Evolutionary conservation across 2,888 invertebrate genomes (phyloP), one percentile per base, ranked within the genome.

Genomic region (Cotesia congregata): DNA sequence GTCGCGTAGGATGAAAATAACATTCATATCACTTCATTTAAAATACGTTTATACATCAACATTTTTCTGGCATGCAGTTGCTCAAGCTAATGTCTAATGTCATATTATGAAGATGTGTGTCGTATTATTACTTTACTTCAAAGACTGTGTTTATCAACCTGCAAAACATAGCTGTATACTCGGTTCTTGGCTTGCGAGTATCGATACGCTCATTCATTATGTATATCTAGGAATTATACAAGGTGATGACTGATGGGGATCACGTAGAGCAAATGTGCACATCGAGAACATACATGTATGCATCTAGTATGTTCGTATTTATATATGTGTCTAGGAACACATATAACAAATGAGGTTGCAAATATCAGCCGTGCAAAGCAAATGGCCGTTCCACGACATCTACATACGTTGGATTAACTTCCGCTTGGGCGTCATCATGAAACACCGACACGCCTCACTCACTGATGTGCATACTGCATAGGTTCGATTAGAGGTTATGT

Each of bases 371-470:
- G 64, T 39, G 73, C 65, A 61, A 73, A 73, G 73, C 40, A 61
- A 73, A 73, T 73, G 73, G 73, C 73, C 73, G 65, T 73, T 73
- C 67, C 20, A 50, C 50, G 20, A 30, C 69, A 41, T 69, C 69
- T 41, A 64, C 64, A 64, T 70, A 70, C 60, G 70, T 30, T 59
- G 70, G 5, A 30, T 68, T 61, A 17, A 74, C 74, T 74, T 74
- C 74, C 74, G 74, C 59, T 68, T 60, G 74, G 74, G 74, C 74
- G 74, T 74, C 68, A 69, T 67, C 41, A 40, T 59, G 68, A 74
- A 74, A 67, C 67, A 60, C 67, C 38, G 73, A 64, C 74, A 74
- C 74, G 74, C 74, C 74, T 74, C 68, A 74, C 60, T 72, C 72
- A 20, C 30, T 67, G 50, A 73, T 73, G 67, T 65, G 73, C 73